Evolutionary conservation across 1,140 invertebrate species (phyloP), one percentile per base, ranked within the genome.

Genomic region (Formica exsecta): DNA sequence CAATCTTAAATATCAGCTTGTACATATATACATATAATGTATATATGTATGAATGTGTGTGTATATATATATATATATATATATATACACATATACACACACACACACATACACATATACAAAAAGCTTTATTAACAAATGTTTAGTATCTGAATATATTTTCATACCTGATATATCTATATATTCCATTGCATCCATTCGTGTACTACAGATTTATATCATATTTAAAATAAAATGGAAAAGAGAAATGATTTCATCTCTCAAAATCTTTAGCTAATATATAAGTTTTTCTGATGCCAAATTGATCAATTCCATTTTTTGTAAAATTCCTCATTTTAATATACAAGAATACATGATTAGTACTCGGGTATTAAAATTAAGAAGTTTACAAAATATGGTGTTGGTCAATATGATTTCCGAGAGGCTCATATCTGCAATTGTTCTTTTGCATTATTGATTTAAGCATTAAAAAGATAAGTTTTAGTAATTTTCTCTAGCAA

Each of bases 1-100:
- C 16, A 54, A 51, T 68, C 73, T 71, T 85, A 29, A 54, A 83
- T 66, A 86, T 66, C 13, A 75, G 66, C 74, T 86, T 86, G 44
- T 57, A 75, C 38, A 85, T 89, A 84, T 89, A 25, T 87, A 90
- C 66, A 41, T 64, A 76, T 25, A 48, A 62, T 44, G 19, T 65
- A 57, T 57, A 38, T 73, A 54, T 59, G 3, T 22, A 59, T 59
- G 9, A 22, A 6, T 59, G 6, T 59, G 6, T 59, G 22, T 59
- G 5, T 11, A 6, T 11, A 9, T 2, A 22, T 1, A 59, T 8
- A 59, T 7, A 57, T 7, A 57, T 0, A 57, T 3, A 57, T 2
- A 57, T 4, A 22, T 2, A 22, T 9, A 9, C 22, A 59, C 22
- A 16, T 25, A 6, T 11, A 9, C 5, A 22, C 6, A 57, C n/a